Evolutionary conservation across 2,113 vertebrate species (phyloP).

Genomic region (Abramis brama): DNA sequence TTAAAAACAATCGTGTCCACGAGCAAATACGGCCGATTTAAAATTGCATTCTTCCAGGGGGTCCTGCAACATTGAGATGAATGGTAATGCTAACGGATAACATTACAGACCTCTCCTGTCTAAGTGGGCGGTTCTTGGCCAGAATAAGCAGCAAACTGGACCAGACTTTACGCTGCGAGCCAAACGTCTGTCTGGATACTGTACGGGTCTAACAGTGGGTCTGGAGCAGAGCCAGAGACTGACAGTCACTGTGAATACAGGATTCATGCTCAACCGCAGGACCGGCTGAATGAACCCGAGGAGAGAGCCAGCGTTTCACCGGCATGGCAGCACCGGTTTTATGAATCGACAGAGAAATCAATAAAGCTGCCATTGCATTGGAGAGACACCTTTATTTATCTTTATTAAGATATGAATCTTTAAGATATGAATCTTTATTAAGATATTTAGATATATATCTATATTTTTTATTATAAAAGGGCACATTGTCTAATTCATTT

Average conservation of each 20-base stretch:
- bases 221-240: slow-evolving; percentile 3
- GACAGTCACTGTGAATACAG: background rate
- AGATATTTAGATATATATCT: no score
- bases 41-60: background rate
- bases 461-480: background rate
- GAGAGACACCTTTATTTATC: no score
- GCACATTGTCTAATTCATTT: background rate
- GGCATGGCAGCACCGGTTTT: background rate
- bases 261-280: background rate
- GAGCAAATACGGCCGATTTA: background rate
- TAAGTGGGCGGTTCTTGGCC: slow-evolving; percentile 98
- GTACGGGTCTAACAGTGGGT: background rate
- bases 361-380: background rate
- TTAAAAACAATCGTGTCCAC: background rate
- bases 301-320: background rate
- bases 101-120: background rate
- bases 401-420: no score
- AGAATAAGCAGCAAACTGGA: slow-evolving; percentile 97
- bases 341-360: slow-evolving; percentile 3
- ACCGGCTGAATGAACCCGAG: background rate
- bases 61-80: background rate
- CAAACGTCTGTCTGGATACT: slow-evolving; percentile 1
- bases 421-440: no score
- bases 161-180: slow-evolving; percentile 62
- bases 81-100: background rate